phyloP scores from a whole-genome alignment of 2,888 invertebrate genomes.

The Biston betularia region DNA sequence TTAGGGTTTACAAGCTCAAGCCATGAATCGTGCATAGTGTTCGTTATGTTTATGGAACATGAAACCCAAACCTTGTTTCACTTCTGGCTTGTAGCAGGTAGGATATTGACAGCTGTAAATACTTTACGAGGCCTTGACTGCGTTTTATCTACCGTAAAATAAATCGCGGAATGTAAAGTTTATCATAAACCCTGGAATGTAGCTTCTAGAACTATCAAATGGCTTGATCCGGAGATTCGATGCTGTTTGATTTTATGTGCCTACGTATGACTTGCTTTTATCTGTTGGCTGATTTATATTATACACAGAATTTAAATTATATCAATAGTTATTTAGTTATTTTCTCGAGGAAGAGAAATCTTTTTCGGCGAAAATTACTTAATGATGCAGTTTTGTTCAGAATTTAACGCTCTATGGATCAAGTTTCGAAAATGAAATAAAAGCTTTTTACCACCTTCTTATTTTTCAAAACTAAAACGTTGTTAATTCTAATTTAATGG shows the following conservation, averaged over 20 bases:
- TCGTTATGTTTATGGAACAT: constrained; percentile 4
- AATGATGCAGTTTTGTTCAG: no score
- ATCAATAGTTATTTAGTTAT: no score
- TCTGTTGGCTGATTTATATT: neutral
- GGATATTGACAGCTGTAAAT: constrained; percentile 30
- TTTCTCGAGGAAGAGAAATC: no score
- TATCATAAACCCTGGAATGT: constrained; percentile 29
- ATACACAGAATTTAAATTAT: no score
- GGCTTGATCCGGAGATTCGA: neutral
- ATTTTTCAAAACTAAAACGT: no score
- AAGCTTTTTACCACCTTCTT: no score
- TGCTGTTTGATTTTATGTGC: constrained; percentile 6
- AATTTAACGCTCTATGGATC: no score
- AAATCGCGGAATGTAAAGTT: constrained; percentile 22
- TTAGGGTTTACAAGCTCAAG: neutral
- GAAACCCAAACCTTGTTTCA: constrained; percentile 5
- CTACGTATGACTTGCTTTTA: neutral
- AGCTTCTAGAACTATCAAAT: constrained; percentile 13
- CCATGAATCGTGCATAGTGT: constrained; percentile 7
- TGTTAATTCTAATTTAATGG: no score
- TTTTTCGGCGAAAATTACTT: no score
- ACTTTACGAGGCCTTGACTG: constrained; percentile 29
- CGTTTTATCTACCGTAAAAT: constrained; percentile 34
- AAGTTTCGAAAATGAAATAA: no score
- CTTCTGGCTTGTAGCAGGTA: constrained; percentile 15